Base-by-base conservation (phyloP, 2,113 vertebrate genomes). In the Plectropomus leopardus region DNA sequence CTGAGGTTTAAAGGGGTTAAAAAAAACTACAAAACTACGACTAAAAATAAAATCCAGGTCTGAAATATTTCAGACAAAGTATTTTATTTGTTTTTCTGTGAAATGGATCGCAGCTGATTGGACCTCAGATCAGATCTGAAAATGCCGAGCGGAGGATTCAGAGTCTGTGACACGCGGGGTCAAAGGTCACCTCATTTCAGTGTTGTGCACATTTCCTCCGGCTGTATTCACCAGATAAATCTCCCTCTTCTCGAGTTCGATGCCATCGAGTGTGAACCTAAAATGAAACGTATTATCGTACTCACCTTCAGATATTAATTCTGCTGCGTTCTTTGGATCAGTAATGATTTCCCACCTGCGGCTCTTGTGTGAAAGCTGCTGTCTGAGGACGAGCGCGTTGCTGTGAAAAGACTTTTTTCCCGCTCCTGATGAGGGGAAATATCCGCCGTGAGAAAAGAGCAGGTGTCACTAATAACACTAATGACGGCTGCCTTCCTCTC, bases 301-400 rank as follows among this genome's bases (percentile, higher is more conserved):
- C 77, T n/a, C 28, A 88, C 76, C 74, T 63, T 13, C 67, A 84
- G 83, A 48, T 58, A 84, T 84, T 84, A 89, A 89, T 89, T 84
- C n/a, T 28, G 5, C n/a, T 77, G n/a, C n/a, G n/a, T 73, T 55
- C 58, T 88, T 84, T 59, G 24, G 77, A 77, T 77, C 59, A 44
- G 57, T 71, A 78, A 87, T 84, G 74, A 84, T 77, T 75, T 68
- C 47, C 64, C 84, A 82, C 86, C 86, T 87, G 86, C 72, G 7
- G 72, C 78, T 84, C 58, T 80, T 66, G 53, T 73, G 73, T 72
- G 66, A n/a, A n/a, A 30, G 23, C 30, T 57, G 86, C 84, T 80
- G 86, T 36, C 72, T 55, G 67, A 1, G 17, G 30, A 58, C 53
- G 36, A 59, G 28, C 73, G 32, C 10, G 1, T 64, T 44, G 32